Base-by-base conservation (phyloP, 35 echinoderm and acorn worm genomes). In the Chiridota heheva region DNA sequence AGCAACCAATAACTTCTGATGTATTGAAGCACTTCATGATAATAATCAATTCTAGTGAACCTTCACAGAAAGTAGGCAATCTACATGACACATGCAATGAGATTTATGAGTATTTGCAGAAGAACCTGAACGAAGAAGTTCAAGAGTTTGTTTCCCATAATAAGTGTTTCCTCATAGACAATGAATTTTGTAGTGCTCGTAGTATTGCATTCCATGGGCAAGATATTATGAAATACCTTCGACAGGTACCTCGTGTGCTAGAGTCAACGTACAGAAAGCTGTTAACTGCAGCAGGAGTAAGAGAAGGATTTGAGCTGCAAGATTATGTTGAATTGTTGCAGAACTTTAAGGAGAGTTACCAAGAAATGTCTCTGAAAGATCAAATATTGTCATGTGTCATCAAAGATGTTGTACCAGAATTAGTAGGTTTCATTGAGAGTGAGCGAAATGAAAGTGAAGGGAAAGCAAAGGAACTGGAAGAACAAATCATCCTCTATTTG, bases 211-310 rank as follows among this genome's bases (percentile, higher is more conserved):
- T 24, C 20, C 17, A 1, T 25, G 36, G 66, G 2, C 24, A 42
- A 26, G 5, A 26, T 3, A 44, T 67, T 49, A 32, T 30, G 68
- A 76, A 69, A 4, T 88, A 88, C 63, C 73, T 88, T 20, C 84
- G 42, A 42, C 31, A 46, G 40, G 42, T 76, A 48, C 77, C 91
- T 13, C 30, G 0, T 3, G 30, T 41, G 2, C 69, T 84, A 13
- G 36, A 30, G 16, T 5, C 4, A 5, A 49, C 40, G 49, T 87
- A 61, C 41, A 16, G 48, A 2, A 28, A 5, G 38, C 67, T 92
- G 57, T 42, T 92, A 37, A 46, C 75, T 58, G 67, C 56, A 36
- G 75, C 63, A 27, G 70, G 29, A 34, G 78, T 92, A 28, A 92
- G 78, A 65, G 30, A 68, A 7, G 18, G 13, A 36, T 92, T 92